A percentile compares a stretch with the other conserved stretches of the same genome.
Evolutionary conservation across 2,113 vertebrate species (phyloP).

Genomic region (Falcunculus frontatus): DNA sequence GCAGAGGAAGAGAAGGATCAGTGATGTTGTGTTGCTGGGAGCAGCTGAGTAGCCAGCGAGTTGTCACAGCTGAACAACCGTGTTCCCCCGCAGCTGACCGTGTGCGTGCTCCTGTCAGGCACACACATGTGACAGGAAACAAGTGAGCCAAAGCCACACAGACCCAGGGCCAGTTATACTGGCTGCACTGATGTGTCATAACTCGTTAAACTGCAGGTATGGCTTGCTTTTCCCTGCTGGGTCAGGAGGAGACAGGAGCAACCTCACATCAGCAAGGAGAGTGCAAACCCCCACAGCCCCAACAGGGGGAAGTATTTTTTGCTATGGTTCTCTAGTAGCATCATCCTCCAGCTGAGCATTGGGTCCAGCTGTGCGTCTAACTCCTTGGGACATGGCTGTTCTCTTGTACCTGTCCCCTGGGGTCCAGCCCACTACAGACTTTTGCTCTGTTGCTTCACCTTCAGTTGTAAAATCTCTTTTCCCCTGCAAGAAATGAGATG

Average conservation of each 20-base stretch:
- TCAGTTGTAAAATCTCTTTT: neutral
- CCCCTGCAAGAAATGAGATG: neutral
- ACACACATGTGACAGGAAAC: neutral
- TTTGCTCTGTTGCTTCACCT: neutral
- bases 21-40: neutral
- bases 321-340: neutral
- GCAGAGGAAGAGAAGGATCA: neutral
- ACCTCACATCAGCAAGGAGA: neutral
- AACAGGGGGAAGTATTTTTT: neutral
- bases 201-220: neutral
- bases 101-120: neutral
- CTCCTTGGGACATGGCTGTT: neutral
- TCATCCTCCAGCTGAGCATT: neutral
- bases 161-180: neutral
- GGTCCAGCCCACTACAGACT: neutral
- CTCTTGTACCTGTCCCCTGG: neutral
- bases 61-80: neutral
- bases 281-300: neutral
- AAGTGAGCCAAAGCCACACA: neutral
- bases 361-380: neutral
- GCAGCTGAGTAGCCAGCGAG: fast-evolving
- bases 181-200: neutral
- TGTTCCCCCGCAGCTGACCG: fast-evolving
- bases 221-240: neutral
- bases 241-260: neutral